Evolutionary conservation across 2,113 vertebrate species (phyloP).

Genomic region (Carassius gibelio): DNA sequence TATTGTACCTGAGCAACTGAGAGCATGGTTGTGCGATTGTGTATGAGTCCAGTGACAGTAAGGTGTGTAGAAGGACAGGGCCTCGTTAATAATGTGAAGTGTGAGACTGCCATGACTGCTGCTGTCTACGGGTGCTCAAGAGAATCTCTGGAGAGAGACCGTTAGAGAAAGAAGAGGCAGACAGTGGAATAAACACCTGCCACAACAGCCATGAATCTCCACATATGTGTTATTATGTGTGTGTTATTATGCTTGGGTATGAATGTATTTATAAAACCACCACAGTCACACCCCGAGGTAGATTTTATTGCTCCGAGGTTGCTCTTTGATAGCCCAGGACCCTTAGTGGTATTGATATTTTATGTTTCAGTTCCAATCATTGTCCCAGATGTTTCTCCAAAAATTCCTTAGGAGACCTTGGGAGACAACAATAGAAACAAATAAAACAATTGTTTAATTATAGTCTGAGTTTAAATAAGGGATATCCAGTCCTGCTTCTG

Average conservation of each 20-base stretch:
- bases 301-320: neutral
- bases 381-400: neutral
- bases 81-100: conserved; percentile 40
- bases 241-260: neutral
- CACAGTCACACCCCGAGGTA: neutral
- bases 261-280: neutral
- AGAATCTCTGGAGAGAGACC: conserved; percentile 5
- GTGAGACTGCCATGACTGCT: conserved; percentile 43
- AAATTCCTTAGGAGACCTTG: neutral
- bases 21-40: conserved; percentile 19
- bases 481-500: neutral
- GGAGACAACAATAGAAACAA: neutral
- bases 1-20: neutral
- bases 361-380: neutral
- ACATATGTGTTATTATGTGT: neutral
- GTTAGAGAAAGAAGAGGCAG: neutral
- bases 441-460: neutral
- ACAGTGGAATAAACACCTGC: conserved; percentile 11
- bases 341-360: neutral
- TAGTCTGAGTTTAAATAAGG: neutral
- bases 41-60: conserved; percentile 30
- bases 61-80: conserved; percentile 31
- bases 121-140: conserved; percentile 44
- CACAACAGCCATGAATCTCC: neutral
- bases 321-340: neutral